Evolutionary conservation across 2,888 invertebrate genomes (phyloP).

Genomic region (Glaucopsyche alexis): DNA sequence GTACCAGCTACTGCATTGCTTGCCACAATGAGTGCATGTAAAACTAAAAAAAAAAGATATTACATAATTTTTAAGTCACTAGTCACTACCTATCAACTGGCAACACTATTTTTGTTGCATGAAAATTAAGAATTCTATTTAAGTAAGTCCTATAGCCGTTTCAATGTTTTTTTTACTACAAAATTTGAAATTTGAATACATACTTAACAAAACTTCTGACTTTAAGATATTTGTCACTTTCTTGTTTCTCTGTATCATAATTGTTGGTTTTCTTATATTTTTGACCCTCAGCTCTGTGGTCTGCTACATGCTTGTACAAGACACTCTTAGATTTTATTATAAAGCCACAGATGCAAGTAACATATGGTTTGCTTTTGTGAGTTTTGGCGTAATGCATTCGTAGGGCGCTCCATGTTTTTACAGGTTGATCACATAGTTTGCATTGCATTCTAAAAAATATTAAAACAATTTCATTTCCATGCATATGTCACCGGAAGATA

Average conservation of each 20-base stretch:
- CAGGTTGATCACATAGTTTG: slow-evolving; percentile 54
- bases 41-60: slow-evolving; percentile 53
- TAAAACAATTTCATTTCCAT: slow-evolving; percentile 34
- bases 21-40: slow-evolving; percentile 63
- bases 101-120: not conserved
- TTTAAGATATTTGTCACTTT: slow-evolving; percentile 55
- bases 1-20: slow-evolving; percentile 71
- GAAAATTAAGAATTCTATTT: not conserved
- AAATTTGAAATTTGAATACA: slow-evolving; percentile 38
- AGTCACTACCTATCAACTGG: too few relatives aligned
- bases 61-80: not conserved
- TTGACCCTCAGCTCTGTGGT: slow-evolving; percentile 60
- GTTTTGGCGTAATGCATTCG: slow-evolving; percentile 54
- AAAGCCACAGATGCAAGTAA: slow-evolving; percentile 65
- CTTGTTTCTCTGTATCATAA: slow-evolving; percentile 48
- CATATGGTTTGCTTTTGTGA: slow-evolving; percentile 60
- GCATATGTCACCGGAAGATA: too few relatives aligned
- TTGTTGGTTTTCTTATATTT: slow-evolving; percentile 49
- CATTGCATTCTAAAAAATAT: slow-evolving; percentile 58
- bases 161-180: not conserved
- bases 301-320: slow-evolving; percentile 67
- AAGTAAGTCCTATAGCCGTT: too few relatives aligned
- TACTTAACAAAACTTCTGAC: slow-evolving; percentile 68
- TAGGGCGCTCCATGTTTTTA: slow-evolving; percentile 60
- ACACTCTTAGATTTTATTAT: slow-evolving; percentile 63